These are phyloP conservation scores for Lichenostomus cassidix DNA, from an alignment of 2,113 vertebrate species.

Conservation along the genomic window DNA sequence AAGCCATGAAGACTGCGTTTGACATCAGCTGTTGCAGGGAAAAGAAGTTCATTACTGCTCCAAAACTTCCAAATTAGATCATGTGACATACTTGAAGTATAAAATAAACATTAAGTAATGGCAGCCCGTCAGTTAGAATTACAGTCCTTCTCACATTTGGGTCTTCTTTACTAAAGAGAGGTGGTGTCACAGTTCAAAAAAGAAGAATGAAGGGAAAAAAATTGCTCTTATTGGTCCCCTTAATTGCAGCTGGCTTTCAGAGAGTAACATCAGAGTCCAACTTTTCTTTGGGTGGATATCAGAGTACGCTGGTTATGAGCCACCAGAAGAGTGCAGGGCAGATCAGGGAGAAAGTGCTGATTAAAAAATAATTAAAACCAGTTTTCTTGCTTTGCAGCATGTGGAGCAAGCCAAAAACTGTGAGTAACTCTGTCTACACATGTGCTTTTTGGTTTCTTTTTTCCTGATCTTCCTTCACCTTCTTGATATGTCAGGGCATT, in stretches of 20 bases:
- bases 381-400: background rate
- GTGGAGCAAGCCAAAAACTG: background rate
- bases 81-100: background rate
- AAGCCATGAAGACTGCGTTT: background rate
- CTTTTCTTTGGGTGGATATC: background rate
- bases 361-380: constrained; percentile 64
- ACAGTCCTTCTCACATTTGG: background rate
- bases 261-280: background rate
- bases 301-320: background rate
- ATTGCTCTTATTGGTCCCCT: background rate
- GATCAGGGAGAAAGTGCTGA: constrained; percentile 25
- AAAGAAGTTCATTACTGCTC: background rate
- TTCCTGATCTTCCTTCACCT: background rate
- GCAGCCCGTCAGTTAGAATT: background rate
- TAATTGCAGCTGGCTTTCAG: background rate
- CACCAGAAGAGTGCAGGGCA: background rate
- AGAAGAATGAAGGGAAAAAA: background rate
- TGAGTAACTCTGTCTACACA: background rate
- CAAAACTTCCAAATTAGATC: background rate
- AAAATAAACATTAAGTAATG: constrained; percentile 19
- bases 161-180: constrained; percentile 24
- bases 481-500: background rate
- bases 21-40: background rate
- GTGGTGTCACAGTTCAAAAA: background rate
- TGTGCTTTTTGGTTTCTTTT: background rate